A percentile compares a stretch with the other conserved stretches of the same genome.
phyloP scores from a whole-genome alignment of 2,113 vertebrate species.

The Seriola aureovittata region DNA sequence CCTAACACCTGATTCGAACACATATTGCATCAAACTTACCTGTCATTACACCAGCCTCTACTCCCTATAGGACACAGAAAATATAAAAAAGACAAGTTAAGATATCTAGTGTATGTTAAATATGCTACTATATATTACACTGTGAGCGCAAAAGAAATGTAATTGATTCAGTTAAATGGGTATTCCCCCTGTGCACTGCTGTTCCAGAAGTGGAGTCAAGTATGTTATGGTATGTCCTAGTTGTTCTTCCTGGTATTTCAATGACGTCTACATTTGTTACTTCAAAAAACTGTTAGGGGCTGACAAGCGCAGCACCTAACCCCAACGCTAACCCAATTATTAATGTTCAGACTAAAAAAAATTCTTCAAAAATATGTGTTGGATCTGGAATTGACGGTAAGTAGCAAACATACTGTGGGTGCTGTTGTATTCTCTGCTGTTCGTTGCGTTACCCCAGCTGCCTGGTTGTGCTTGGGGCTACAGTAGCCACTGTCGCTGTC shows the following conservation, averaged over 20 bases:
- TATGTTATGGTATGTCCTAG: neutral
- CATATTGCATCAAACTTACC: conserved; percentile 78
- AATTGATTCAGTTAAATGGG: neutral
- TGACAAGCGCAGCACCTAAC: too few relatives aligned
- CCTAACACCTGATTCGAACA: too few relatives aligned
- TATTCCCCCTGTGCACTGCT: neutral
- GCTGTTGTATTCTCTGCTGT: conserved; percentile 78
- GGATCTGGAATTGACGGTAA: neutral
- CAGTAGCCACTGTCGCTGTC: conserved; percentile 99
- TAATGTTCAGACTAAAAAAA: neutral
- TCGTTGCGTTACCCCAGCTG: conserved; percentile 72
- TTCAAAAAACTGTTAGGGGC: neutral
- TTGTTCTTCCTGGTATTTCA: neutral
- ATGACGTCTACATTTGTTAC: neutral
- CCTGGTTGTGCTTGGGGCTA: conserved; percentile 95
- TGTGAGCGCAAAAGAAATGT: neutral
- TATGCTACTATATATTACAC: neutral
- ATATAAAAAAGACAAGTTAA: conserved; percentile 7
- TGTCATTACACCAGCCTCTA: conserved; percentile 89
- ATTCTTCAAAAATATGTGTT: neutral
- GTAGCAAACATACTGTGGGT: conserved; percentile 63
- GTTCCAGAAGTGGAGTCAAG: neutral
- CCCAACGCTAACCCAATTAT: too few relatives aligned
- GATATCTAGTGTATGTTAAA: neutral
- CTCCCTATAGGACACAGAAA: conserved; percentile 82